A percentile compares a stretch with the other conserved stretches of the same genome.
These are phyloP conservation scores for Anthonomus grandis DNA, from an alignment of 1,140 invertebrate genomes.

Conservation along the genomic window DNA sequence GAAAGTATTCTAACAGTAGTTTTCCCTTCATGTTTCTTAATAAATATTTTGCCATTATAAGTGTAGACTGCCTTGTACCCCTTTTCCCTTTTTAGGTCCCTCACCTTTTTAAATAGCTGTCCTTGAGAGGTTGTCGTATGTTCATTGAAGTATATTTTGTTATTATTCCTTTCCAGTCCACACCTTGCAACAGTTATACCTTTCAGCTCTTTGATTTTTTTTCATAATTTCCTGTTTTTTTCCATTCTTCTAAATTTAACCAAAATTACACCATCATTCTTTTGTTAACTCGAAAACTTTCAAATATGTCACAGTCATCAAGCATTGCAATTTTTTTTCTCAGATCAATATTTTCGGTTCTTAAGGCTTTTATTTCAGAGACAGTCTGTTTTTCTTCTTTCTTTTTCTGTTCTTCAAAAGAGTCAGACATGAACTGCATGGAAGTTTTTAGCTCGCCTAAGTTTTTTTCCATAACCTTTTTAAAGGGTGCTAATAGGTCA, in stretches of 20 bases:
- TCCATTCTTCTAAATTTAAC: neutral
- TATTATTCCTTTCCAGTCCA: constrained; percentile 5
- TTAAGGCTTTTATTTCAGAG: constrained; percentile 2
- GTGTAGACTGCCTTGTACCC: neutral
- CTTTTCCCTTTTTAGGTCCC: constrained; percentile 5
- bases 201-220: constrained; percentile 6
- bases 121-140: neutral
- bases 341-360: too few relatives aligned
- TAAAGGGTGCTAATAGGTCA: too few relatives aligned
- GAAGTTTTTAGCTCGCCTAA: neutral
- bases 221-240: constrained; percentile 6
- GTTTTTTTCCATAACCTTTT: neutral
- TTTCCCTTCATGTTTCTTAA: constrained; percentile 4
- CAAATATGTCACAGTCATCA: neutral
- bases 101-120: too few relatives aligned
- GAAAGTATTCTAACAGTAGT: neutral
- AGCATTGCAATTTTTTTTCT: neutral
- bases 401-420: too few relatives aligned
- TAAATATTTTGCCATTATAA: constrained; percentile 3
- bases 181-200: constrained; percentile 3
- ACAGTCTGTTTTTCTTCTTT: neutral
- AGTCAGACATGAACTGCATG: constrained; percentile 1
- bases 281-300: constrained; percentile 1
- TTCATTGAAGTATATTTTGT: constrained; percentile 14
- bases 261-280: constrained; percentile 1